phyloP scores from a whole-genome alignment of 2,888 invertebrate species.

The Aethes cnicana region DNA sequence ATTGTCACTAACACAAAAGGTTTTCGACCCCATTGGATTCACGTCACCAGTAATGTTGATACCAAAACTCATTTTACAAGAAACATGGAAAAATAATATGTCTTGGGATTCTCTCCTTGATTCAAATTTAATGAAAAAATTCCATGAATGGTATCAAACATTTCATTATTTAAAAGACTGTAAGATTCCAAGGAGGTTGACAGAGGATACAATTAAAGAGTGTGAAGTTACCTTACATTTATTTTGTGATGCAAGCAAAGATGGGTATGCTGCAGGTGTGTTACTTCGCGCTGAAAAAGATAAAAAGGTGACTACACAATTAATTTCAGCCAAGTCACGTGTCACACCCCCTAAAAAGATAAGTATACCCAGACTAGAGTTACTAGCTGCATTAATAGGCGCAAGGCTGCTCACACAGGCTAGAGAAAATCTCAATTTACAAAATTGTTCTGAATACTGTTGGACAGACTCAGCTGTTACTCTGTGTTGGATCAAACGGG shows the following conservation, averaged over 20 bases:
- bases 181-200: not conserved
- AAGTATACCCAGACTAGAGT: not conserved
- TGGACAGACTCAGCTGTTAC: conserved; percentile 4
- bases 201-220: not conserved
- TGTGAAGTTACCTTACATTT: not conserved
- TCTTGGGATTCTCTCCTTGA: no score
- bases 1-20: not conserved
- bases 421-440: not conserved
- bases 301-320: not conserved
- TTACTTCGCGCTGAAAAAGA: not conserved
- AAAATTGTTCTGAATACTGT: not conserved
- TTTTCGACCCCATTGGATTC: not conserved
- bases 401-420: not conserved
- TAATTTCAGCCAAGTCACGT: not conserved
- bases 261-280: not conserved
- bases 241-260: not conserved
- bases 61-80: not conserved
- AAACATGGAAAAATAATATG: no score
- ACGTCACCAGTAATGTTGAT: not conserved
- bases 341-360: not conserved
- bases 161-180: no score
- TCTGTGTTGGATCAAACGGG: not conserved
- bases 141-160: no score
- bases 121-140: no score
- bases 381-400: not conserved